Evolutionary conservation across 2,113 vertebrate species (phyloP).

Genomic region (Grammomys surdaster): DNA sequence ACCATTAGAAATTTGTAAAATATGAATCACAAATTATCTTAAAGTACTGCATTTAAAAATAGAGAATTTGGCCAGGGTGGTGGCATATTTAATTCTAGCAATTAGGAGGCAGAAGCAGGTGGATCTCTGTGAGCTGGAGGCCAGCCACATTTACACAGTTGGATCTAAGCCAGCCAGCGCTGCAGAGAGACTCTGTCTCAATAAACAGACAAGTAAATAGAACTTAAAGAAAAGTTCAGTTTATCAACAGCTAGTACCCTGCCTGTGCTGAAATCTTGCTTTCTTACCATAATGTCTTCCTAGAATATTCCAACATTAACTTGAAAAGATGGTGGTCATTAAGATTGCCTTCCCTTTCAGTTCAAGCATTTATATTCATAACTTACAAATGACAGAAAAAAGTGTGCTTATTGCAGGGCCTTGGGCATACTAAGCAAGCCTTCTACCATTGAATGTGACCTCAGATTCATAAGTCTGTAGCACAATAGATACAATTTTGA

Average conservation of each 20-base stretch:
- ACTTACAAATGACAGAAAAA: not conserved
- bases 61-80: not conserved
- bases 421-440: not conserved
- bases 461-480: not conserved
- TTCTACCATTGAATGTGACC: not conserved
- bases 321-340: not conserved
- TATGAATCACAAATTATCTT: not conserved
- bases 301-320: not conserved
- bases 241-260: not conserved
- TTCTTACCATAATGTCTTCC: not conserved
- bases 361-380: slow-evolving; percentile 1
- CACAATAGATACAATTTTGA: not conserved
- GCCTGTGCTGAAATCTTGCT: not conserved
- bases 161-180: not conserved
- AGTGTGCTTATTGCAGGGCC: not conserved
- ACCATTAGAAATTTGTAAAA: not conserved
- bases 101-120: not conserved
- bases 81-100: not conserved
- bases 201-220: not conserved
- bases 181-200: not conserved
- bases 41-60: not conserved
- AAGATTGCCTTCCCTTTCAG: not conserved
- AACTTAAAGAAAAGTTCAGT: not conserved
- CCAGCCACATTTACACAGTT: not conserved
- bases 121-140: not conserved